Evolutionary conservation across 2,113 vertebrate genomes (phyloP).

Genomic region (Microtus pennsylvanicus): DNA sequence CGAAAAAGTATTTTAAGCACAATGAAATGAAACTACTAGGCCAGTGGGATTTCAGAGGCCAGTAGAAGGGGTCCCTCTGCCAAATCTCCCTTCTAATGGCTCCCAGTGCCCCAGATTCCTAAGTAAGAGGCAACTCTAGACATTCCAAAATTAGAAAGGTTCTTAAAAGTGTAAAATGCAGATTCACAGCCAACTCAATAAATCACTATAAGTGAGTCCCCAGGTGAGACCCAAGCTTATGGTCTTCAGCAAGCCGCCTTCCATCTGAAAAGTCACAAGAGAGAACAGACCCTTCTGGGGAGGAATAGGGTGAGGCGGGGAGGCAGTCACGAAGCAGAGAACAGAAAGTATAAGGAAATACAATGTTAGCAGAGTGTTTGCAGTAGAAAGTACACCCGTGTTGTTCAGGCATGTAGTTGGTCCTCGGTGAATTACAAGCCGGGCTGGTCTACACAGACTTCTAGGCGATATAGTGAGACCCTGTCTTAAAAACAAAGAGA

Average conservation of each 20-base stretch:
- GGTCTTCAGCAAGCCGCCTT: background rate
- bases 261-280: background rate
- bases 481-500: background rate
- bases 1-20: conserved; percentile 37
- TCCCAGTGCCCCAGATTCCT: conserved; percentile 9
- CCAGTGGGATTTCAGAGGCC: conserved; percentile 4
- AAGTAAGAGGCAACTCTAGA: background rate
- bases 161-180: conserved; percentile 17
- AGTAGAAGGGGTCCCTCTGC: background rate
- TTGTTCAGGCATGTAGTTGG: background rate
- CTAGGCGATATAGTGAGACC: background rate
- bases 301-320: too few relatives aligned
- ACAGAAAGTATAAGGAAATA: background rate
- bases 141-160: conserved; percentile 8
- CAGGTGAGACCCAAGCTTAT: background rate
- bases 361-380: background rate
- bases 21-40: conserved; percentile 4
- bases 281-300: background rate
- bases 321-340: background rate
- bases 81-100: background rate
- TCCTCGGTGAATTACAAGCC: background rate
- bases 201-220: background rate
- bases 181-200: conserved; percentile 27
- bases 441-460: background rate
- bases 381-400: background rate